Percentiles rank a stretch among this genome's conserved stretches.
Conservation (phyloP, 2,113 vertebrate species). For the Psettodes erumei region DNA sequence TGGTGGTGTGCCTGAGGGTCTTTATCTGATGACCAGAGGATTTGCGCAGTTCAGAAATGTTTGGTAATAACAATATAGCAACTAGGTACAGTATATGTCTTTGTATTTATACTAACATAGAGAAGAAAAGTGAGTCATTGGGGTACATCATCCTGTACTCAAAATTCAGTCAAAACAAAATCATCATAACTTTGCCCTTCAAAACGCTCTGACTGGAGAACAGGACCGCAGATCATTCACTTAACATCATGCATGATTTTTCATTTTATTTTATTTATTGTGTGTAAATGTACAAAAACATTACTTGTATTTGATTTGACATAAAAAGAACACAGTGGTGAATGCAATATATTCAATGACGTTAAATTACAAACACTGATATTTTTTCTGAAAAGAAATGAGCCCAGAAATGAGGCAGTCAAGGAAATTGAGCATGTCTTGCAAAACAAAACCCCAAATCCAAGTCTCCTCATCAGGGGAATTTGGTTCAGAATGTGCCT, state of each 20-base stretch:
- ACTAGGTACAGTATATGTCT: neutral
- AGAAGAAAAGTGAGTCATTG: neutral
- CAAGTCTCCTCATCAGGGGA: neutral
- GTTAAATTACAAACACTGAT: conserved; percentile 70
- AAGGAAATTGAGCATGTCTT: conserved; percentile 64
- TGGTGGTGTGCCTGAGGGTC: conserved; percentile 51
- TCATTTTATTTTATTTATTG: neutral
- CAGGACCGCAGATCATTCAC: conserved; percentile 38
- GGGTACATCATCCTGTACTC: neutral
- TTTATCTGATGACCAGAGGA: conserved; percentile 13
- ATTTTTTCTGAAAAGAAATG: conserved; percentile 77
- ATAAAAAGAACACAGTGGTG: conserved; percentile 55
- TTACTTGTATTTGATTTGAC: neutral
- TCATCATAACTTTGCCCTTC: conserved; percentile 48
- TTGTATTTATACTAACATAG: neutral
- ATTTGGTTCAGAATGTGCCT: neutral
- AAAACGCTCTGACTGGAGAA: conserved; percentile 48
- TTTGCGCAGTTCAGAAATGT: neutral
- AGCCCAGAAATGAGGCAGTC: conserved; percentile 76
- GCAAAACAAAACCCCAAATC: conserved; percentile 48
- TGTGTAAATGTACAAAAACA: conserved; percentile 13
- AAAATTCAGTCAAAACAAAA: neutral
- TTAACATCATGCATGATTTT: conserved; percentile 33
- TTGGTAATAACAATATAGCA: neutral
- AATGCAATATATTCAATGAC: conserved; percentile 79